Evolutionary conservation across 2,888 invertebrate genomes (phyloP).

Genomic region (Dichetophora obliterata): DNA sequence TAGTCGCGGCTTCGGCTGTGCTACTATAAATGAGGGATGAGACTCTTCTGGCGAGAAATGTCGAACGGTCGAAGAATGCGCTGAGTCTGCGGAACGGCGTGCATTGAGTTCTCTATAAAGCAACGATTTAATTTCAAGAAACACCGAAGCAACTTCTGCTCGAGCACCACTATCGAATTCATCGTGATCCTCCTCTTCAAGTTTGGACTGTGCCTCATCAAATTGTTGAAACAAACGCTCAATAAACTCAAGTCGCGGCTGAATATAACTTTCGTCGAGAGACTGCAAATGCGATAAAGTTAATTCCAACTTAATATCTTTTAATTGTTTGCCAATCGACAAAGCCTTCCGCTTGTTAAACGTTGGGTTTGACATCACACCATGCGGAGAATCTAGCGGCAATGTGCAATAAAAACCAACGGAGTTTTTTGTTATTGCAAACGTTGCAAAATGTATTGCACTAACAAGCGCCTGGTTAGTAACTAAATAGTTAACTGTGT

Average conservation of each 20-base stretch:
- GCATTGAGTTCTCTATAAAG: constrained; percentile 33
- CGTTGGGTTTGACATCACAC: neutral
- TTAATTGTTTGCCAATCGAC: neutral
- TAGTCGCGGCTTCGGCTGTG: neutral
- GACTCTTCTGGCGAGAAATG: constrained; percentile 31
- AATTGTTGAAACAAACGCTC: constrained; percentile 7
- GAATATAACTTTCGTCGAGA: no score
- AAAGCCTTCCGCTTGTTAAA: neutral
- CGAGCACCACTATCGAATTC: constrained; percentile 17
- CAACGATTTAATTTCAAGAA: constrained; percentile 25
- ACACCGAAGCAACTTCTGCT: no score
- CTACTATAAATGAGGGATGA: neutral
- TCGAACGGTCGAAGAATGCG: constrained; percentile 33
- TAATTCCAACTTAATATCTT: neutral
- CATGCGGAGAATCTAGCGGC: neutral
- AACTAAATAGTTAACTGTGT: no score
- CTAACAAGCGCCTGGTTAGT: no score
- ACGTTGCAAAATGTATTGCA: no score
- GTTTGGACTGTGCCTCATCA: constrained; percentile 25
- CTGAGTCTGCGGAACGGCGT: neutral
- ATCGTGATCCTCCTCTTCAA: constrained; percentile 30
- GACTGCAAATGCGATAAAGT: constrained; percentile 9
- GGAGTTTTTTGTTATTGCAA: no score
- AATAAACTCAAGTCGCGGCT: no score
- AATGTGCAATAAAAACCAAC: no score